Conservation (phyloP, 1,140 invertebrate species). For the Zophobas morio region DNA sequence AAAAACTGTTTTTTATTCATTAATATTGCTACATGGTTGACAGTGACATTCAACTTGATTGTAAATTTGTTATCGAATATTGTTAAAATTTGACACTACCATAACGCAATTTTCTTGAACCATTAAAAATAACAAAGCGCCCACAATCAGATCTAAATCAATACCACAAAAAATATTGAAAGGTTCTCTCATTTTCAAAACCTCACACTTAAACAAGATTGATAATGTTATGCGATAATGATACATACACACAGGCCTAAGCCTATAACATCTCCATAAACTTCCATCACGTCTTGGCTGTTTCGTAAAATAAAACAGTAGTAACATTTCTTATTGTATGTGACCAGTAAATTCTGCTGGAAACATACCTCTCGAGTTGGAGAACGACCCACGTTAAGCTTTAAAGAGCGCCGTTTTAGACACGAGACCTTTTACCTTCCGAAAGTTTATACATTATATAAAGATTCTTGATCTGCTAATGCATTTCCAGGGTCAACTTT, state of each 20-base stretch:
- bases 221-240: too few species aligned
- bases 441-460: not conserved
- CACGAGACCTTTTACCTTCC: not conserved
- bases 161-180: too few species aligned
- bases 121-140: too few species aligned
- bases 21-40: too few species aligned
- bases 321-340: constrained; percentile 8
- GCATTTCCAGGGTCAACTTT: not conserved
- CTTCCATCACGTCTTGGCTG: not conserved
- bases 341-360: not conserved
- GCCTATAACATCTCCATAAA: not conserved
- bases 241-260: not conserved
- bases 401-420: not conserved
- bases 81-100: too few species aligned
- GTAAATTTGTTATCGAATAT: too few species aligned
- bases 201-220: too few species aligned
- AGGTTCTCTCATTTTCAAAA: too few species aligned
- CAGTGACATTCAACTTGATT: too few species aligned
- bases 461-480: not conserved
- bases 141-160: too few species aligned
- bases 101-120: too few species aligned
- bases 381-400: constrained; percentile 9
- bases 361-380: constrained; percentile 5
- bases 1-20: too few species aligned
- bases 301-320: constrained; percentile 8